phyloP scores from a whole-genome alignment of 2,797 vertebrate species.

The Malurus leucopterus region DNA sequence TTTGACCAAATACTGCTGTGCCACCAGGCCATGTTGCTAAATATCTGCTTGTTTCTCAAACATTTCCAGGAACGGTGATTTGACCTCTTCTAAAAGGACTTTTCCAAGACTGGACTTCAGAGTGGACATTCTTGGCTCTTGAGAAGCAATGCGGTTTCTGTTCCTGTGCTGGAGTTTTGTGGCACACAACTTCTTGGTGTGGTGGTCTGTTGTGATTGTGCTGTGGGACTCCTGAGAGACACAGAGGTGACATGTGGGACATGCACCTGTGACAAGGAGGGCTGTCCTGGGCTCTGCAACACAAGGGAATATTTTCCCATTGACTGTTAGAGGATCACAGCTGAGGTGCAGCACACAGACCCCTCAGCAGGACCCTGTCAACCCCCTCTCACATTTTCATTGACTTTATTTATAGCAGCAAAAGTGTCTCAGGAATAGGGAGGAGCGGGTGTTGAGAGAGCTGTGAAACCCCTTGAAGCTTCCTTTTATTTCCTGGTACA shows the following conservation, averaged over 20 bases:
- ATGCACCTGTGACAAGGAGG: accelerated
- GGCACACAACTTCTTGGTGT: neutral
- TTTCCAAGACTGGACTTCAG: neutral
- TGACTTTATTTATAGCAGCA: neutral
- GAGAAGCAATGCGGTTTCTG: neutral
- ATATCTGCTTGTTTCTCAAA: neutral
- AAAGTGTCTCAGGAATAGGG: neutral
- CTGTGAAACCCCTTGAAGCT: neutral
- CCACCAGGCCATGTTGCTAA: neutral
- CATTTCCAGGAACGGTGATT: neutral
- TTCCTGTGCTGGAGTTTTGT: neutral
- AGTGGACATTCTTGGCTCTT: neutral
- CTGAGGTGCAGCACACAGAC: neutral
- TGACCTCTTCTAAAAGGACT: accelerated
- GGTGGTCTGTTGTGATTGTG: neutral
- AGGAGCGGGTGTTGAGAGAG: accelerated
- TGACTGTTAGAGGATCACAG: neutral
- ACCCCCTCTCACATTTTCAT: neutral
- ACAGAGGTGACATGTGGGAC: accelerated
- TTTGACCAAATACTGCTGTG: neutral
- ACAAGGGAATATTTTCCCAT: neutral
- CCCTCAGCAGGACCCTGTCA: neutral
- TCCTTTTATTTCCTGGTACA: neutral
- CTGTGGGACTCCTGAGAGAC: neutral
- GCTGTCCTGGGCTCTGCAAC: neutral